Evolutionary conservation across 2,113 vertebrate species (phyloP).

Genomic region (Phalacrocorax pelagicus): DNA sequence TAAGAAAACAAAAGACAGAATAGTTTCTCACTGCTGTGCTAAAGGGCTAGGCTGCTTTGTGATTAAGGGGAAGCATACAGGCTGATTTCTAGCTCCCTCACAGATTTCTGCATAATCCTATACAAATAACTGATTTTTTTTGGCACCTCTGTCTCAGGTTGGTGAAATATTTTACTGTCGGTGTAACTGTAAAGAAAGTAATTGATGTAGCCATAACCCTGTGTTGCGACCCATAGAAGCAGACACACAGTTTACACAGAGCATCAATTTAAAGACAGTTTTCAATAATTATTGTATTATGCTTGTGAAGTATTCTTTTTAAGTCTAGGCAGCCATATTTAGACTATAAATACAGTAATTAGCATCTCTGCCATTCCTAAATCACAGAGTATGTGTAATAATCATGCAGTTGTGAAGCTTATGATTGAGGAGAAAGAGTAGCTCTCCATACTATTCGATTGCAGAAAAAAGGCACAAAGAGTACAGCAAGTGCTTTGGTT

Average conservation of each 20-base stretch:
- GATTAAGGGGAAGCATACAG: neutral
- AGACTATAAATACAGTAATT: neutral
- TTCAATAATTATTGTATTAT: neutral
- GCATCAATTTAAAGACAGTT: neutral
- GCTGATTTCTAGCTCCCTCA: neutral
- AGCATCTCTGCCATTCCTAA: neutral
- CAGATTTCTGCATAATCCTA: neutral
- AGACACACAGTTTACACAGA: fast-evolving
- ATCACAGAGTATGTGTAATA: neutral
- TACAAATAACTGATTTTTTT: neutral
- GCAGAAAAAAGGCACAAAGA: neutral
- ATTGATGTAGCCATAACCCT: neutral
- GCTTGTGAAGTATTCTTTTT: neutral
- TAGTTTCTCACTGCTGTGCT: neutral
- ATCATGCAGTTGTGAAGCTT: neutral
- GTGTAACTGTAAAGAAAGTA: neutral
- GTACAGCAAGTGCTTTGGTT: neutral
- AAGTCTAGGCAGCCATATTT: neutral
- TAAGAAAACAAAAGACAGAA: neutral
- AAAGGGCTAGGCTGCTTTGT: neutral
- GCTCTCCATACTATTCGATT: neutral
- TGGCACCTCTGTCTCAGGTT: neutral
- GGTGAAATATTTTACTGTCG: neutral
- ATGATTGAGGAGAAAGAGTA: neutral
- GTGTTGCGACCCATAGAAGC: fast-evolving